These are phyloP conservation scores for Julus scandinavius DNA, from an alignment of 2,888 invertebrate genomes.

Conservation along the genomic window DNA sequence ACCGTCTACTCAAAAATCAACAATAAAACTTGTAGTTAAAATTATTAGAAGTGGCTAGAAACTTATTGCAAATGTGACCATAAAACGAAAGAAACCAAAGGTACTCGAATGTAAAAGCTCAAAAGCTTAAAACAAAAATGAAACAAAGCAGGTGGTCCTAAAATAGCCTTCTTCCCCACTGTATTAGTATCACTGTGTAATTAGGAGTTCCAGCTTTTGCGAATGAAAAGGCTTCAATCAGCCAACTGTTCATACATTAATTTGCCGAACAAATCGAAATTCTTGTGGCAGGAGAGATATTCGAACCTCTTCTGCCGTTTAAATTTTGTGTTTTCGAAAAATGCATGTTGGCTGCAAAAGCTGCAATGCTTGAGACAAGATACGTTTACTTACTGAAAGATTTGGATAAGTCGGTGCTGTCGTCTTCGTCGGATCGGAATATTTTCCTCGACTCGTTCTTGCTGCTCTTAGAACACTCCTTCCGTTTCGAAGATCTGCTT, in stretches of 20 bases:
- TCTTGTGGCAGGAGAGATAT: neutral
- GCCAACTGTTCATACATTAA: neutral
- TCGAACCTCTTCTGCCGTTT: neutral
- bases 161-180: constrained; percentile 25
- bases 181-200: constrained; percentile 31
- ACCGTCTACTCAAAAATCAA: constrained; percentile 13
- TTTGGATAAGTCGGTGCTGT: constrained; percentile 49
- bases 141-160: constrained; percentile 36
- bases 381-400: constrained; percentile 53
- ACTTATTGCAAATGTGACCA: constrained; percentile 23
- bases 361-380: constrained; percentile 19
- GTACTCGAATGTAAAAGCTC: constrained; percentile 12
- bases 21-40: neutral
- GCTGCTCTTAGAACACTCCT: constrained; percentile 35
- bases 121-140: constrained; percentile 16
- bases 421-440: constrained; percentile 39
- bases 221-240: neutral
- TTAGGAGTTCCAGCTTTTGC: constrained; percentile 43
- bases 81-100: constrained; percentile 37
- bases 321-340: neutral
- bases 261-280: neutral
- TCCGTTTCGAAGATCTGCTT: constrained; percentile 42
- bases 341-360: neutral
- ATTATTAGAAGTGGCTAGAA: constrained; percentile 31
- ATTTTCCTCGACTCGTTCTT: constrained; percentile 38